phyloP scores from a whole-genome alignment of 2,113 vertebrate species.

The Planiliza haematocheilus region DNA sequence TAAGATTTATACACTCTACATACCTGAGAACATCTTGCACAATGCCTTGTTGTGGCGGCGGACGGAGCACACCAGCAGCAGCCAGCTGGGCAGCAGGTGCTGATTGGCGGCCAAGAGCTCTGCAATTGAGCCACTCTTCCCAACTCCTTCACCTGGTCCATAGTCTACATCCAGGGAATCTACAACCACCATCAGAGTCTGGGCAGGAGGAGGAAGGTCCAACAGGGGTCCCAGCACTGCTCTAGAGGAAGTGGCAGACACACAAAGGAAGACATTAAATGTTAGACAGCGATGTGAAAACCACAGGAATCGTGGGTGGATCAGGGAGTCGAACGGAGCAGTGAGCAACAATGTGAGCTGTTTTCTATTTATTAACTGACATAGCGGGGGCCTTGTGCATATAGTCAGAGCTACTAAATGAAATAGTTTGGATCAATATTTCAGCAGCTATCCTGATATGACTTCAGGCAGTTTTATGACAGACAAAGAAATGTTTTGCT shows the following conservation, averaged over 20 bases:
- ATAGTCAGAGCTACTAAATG: conserved; percentile 9
- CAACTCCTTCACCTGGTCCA: conserved; percentile 23
- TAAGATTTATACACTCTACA: neutral
- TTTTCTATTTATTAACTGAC: neutral
- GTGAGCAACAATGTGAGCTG: neutral
- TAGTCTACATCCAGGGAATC: conserved; percentile 82
- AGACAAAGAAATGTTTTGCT: neutral
- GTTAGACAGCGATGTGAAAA: neutral
- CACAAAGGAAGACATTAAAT: conserved; percentile 8
- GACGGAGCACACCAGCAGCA: conserved; percentile 85
- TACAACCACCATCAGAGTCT: conserved; percentile 83
- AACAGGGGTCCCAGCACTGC: conserved; percentile 81
- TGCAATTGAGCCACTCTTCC: conserved; percentile 75
- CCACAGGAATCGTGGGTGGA: conserved; percentile 1
- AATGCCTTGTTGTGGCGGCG: conserved; percentile 83
- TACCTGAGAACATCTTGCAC: conserved; percentile 87
- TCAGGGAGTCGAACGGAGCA: neutral
- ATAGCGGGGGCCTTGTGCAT: neutral
- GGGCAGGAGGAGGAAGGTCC: conserved; percentile 81
- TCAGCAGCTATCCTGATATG: neutral
- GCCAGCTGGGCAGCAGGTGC: conserved; percentile 85
- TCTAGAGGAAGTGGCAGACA: conserved; percentile 62
- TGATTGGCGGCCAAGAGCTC: conserved; percentile 81
- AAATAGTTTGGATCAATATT: neutral
- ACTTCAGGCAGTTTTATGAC: conserved; percentile 5